Percentiles rank a stretch among this genome's conserved stretches.
These are phyloP conservation scores for Eublepharis macularius DNA, from an alignment of 2,113 vertebrate genomes.

Conservation along the genomic window DNA sequence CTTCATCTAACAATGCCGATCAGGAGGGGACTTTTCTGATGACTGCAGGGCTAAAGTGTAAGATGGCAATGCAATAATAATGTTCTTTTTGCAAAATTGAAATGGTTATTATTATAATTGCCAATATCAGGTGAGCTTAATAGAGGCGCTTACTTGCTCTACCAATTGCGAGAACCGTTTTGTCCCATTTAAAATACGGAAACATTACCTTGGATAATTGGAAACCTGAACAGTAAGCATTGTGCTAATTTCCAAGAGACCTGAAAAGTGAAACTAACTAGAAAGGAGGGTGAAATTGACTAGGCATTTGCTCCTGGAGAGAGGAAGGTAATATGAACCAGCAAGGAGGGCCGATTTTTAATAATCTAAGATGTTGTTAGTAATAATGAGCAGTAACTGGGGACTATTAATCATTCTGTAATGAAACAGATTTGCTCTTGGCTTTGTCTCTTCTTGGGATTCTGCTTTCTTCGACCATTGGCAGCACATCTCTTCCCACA, in stretches of 20 bases:
- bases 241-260: neutral
- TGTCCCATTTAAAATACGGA: neutral
- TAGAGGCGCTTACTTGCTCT: neutral
- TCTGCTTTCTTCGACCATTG: slow-evolving; percentile 40
- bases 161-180: neutral
- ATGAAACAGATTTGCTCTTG: slow-evolving; percentile 6
- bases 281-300: slow-evolving; percentile 21
- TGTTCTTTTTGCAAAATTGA: neutral
- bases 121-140: neutral
- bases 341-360: slow-evolving; percentile 19
- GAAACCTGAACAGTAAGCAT: neutral
- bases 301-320: slow-evolving; percentile 5
- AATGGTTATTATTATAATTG: neutral
- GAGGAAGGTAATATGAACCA: neutral
- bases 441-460: slow-evolving; percentile 25
- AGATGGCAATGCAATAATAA: neutral
- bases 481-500: neutral
- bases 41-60: neutral
- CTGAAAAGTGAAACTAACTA: neutral
- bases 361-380: slow-evolving; percentile 21
- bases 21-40: neutral
- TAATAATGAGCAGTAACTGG: slow-evolving; percentile 37
- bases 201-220: neutral
- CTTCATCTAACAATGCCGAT: neutral
- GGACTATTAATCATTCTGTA: slow-evolving; percentile 30